A percentile compares a stretch with the other conserved stretches of the same genome.
Conservation (phyloP, 2,888 invertebrate genomes). For the Xanthia togata region DNA sequence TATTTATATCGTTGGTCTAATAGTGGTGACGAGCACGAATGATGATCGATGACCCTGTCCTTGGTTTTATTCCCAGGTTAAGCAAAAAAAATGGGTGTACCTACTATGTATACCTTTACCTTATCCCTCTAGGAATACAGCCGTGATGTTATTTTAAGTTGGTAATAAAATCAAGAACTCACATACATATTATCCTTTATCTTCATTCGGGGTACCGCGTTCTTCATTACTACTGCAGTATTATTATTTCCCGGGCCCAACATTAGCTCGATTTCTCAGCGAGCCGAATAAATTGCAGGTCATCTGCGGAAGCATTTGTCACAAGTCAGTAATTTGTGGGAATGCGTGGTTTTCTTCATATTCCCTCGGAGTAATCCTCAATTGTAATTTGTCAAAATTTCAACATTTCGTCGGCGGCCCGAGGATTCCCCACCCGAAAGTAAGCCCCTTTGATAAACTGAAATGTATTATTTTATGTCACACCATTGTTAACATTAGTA, state of each 20-base stretch:
- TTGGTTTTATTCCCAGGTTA: background rate
- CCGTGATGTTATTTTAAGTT: background rate
- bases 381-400: slow-evolving; percentile 85
- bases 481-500: slow-evolving; percentile 58
- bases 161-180: background rate
- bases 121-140: background rate
- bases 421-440: slow-evolving; percentile 61
- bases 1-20: background rate
- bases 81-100: background rate
- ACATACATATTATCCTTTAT: background rate
- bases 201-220: background rate
- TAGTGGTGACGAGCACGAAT: background rate
- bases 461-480: slow-evolving; percentile 76
- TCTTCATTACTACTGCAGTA: slow-evolving; percentile 58
- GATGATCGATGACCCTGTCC: background rate
- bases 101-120: background rate
- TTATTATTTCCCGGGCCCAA: slow-evolving; percentile 69
- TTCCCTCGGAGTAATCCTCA: slow-evolving; percentile 81
- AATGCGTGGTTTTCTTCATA: slow-evolving; percentile 84
- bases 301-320: slow-evolving; percentile 80
- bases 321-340: slow-evolving; percentile 82
- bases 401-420: slow-evolving; percentile 75
- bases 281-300: slow-evolving; percentile 78
- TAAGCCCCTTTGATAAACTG: slow-evolving; percentile 79
- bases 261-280: slow-evolving; percentile 74